Percentiles rank a stretch among this genome's conserved stretches.
Conservation (phyloP, 2,888 invertebrate genomes). For the Pseudolycoriella hygida region DNA sequence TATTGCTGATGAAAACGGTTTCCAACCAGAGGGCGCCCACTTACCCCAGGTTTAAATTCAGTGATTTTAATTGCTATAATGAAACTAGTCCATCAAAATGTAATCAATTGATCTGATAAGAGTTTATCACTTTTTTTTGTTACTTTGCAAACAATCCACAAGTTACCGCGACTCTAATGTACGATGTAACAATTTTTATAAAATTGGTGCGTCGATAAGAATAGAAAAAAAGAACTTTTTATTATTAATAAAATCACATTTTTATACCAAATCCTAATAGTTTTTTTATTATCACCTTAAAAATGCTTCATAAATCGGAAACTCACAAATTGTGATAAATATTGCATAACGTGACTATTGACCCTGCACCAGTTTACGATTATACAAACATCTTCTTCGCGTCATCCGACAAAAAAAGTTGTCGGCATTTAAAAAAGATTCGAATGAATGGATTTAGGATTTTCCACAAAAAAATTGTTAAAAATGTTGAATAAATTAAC, state of each 20-base stretch:
- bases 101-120: neutral
- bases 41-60: conserved; percentile 19
- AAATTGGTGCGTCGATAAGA: neutral
- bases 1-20: conserved; percentile 15
- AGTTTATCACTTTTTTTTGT: neutral
- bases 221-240: neutral
- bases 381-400: too few species aligned
- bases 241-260: neutral
- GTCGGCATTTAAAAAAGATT: too few species aligned
- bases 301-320: too few species aligned
- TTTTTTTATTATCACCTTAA: neutral
- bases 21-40: conserved; percentile 33
- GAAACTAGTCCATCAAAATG: too few species aligned
- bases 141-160: neutral
- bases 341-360: too few species aligned
- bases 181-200: conserved; percentile 1
- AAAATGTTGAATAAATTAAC: too few species aligned
- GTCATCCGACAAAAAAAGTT: too few species aligned
- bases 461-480: too few species aligned
- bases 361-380: too few species aligned
- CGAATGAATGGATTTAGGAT: too few species aligned
- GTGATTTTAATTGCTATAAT: neutral
- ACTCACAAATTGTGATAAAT: too few species aligned
- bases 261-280: neutral
- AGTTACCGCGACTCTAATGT: neutral